A percentile compares a stretch with the other conserved stretches of the same genome.
These are phyloP conservation scores for Anaspis maculata DNA, from an alignment of 2,888 invertebrate species.

Conservation along the genomic window DNA sequence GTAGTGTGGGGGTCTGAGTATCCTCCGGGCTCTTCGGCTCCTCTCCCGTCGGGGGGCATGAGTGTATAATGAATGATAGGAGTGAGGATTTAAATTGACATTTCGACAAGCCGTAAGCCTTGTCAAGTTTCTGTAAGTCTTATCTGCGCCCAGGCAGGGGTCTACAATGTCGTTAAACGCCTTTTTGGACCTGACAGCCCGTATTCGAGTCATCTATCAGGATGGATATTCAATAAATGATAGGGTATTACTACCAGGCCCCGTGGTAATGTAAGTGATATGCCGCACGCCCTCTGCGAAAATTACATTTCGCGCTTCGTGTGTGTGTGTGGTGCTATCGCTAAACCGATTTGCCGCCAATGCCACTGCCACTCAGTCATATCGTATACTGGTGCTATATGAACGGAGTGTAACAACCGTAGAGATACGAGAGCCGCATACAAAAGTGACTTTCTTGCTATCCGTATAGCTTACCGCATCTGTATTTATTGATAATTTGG, in stretches of 20 bases:
- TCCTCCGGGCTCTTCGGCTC: too few species aligned
- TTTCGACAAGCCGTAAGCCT: slow-evolving; percentile 21
- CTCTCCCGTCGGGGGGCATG: too few species aligned
- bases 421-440: too few species aligned
- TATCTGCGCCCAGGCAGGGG: slow-evolving; percentile 20
- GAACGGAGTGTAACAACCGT: too few species aligned
- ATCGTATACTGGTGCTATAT: too few species aligned
- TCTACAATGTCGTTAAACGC: slow-evolving; percentile 26
- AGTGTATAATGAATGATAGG: slow-evolving; percentile 17
- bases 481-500: too few species aligned
- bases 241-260: slow-evolving; percentile 26
- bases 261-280: slow-evolving; percentile 18
- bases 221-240: slow-evolving; percentile 34
- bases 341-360: slow-evolving; percentile 9
- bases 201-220: slow-evolving; percentile 31
- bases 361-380: not conserved
- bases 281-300: slow-evolving; percentile 10
- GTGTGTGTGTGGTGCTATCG: slow-evolving; percentile 8
- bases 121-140: slow-evolving; percentile 22
- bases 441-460: too few species aligned
- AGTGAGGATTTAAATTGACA: slow-evolving; percentile 19
- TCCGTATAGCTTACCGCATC: too few species aligned
- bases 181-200: slow-evolving; percentile 26
- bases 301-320: slow-evolving; percentile 14
- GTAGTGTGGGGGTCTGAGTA: too few species aligned